Percentiles rank a stretch among this genome's conserved stretches.
phyloP scores from a whole-genome alignment of 2,113 vertebrate genomes.

The Hymenochirus boettgeri region DNA sequence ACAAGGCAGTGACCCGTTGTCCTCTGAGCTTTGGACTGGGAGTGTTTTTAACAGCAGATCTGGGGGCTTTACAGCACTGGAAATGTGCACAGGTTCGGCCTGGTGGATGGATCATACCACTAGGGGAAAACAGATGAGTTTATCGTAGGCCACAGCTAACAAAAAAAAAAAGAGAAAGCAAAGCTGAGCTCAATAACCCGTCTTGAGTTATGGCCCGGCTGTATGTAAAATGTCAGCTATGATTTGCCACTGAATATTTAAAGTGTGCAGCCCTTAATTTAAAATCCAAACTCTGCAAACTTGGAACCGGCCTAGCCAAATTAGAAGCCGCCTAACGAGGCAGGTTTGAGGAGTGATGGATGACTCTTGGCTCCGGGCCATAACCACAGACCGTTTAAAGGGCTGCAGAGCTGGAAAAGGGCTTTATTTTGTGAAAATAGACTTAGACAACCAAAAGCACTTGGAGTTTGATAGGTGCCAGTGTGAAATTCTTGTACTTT shows the following conservation, averaged over 20 bases:
- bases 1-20: conserved; percentile 14
- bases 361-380: conserved; percentile 23
- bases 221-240: conserved; percentile 34
- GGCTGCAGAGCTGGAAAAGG: conserved; percentile 13
- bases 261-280: conserved; percentile 33
- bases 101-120: neutral
- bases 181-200: conserved; percentile 15
- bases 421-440: conserved; percentile 16
- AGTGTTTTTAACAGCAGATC: conserved; percentile 1
- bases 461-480: neutral
- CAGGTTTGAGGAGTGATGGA: conserved; percentile 30
- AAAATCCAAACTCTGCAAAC: conserved; percentile 19
- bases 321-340: conserved; percentile 33
- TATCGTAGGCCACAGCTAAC: neutral
- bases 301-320: conserved; percentile 25
- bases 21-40: conserved; percentile 8
- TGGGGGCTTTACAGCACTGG: neutral
- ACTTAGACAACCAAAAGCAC: conserved; percentile 5
- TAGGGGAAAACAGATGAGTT: neutral
- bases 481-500: neutral
- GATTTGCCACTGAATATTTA: conserved; percentile 41
- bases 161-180: neutral
- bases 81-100: neutral
- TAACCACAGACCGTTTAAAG: conserved; percentile 26
- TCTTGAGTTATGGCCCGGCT: conserved; percentile 18